phyloP scores from a whole-genome alignment of 2,888 invertebrate genomes.

The Apomyelois bistriatella region DNA sequence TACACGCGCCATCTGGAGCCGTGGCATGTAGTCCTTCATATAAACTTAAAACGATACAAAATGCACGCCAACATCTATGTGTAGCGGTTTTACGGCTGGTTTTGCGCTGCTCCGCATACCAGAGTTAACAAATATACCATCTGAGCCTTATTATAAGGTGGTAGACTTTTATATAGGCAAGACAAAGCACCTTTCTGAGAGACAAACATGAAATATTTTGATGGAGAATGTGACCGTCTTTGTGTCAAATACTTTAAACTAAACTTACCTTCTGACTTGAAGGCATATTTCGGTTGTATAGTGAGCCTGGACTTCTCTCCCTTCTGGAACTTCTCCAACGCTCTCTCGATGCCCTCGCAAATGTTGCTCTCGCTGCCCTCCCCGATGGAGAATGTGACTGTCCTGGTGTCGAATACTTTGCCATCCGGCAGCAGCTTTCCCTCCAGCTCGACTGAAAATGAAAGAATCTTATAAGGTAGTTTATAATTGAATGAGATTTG shows the following conservation, averaged over 20 bases:
- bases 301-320: constrained; percentile 88
- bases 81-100: no score
- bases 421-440: constrained; percentile 77
- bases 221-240: constrained; percentile 89
- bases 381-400: constrained; percentile 90
- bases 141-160: no score
- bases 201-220: no score
- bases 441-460: constrained; percentile 83
- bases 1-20: no score
- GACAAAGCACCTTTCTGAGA: no score
- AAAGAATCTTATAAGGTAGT: not conserved
- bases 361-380: constrained; percentile 89
- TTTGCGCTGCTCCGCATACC: no score
- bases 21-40: no score
- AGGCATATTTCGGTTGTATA: constrained; percentile 89
- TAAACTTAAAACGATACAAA: no score
- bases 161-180: no score
- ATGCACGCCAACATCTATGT: no score
- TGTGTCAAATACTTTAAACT: constrained; percentile 90
- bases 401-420: constrained; percentile 89
- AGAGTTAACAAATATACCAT: no score
- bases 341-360: constrained; percentile 90
- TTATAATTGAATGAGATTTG: no score
- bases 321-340: constrained; percentile 88
- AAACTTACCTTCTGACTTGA: constrained; percentile 82